Conservation (phyloP, 2,797 vertebrate genomes). For the Ctenosaura bakeri region DNA sequence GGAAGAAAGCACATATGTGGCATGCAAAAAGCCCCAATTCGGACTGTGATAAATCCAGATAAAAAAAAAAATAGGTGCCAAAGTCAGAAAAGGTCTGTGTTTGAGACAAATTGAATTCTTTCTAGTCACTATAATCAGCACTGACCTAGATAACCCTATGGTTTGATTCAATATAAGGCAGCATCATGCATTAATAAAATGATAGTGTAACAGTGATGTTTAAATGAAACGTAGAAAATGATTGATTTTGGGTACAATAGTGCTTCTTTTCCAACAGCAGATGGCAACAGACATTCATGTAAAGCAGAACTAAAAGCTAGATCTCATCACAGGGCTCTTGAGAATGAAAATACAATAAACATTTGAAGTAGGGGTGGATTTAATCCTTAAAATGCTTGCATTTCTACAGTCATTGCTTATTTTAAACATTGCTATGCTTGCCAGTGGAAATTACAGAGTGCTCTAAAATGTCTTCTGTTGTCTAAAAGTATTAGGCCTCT, state of each 20-base stretch:
- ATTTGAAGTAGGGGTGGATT: background rate
- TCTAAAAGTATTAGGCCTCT: background rate
- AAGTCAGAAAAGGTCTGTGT: background rate
- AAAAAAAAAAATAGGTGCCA: no score
- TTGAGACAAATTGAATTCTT: background rate
- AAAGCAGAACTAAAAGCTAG: slow-evolving; percentile 49
- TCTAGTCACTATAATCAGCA: background rate
- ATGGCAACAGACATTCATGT: slow-evolving; percentile 78
- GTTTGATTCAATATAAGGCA: background rate
- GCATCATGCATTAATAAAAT: background rate
- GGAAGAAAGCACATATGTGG: no score
- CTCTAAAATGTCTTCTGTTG: background rate
- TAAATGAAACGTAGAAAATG: slow-evolving; percentile 21
- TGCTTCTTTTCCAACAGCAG: slow-evolving; percentile 74
- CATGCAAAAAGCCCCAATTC: background rate
- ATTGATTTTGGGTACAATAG: slow-evolving; percentile 30
- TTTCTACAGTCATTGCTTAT: slow-evolving; percentile 11
- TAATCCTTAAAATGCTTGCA: slow-evolving; percentile 30
- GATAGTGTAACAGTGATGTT: background rate
- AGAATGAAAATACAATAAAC: slow-evolving; percentile 4
- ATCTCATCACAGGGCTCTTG: background rate
- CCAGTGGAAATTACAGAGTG: background rate
- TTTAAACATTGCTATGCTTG: background rate
- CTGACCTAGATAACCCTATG: background rate
- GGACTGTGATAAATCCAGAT: background rate